Evolutionary conservation across 2,797 vertebrate genomes (phyloP).

Genomic region (Pempheris klunzingeri): DNA sequence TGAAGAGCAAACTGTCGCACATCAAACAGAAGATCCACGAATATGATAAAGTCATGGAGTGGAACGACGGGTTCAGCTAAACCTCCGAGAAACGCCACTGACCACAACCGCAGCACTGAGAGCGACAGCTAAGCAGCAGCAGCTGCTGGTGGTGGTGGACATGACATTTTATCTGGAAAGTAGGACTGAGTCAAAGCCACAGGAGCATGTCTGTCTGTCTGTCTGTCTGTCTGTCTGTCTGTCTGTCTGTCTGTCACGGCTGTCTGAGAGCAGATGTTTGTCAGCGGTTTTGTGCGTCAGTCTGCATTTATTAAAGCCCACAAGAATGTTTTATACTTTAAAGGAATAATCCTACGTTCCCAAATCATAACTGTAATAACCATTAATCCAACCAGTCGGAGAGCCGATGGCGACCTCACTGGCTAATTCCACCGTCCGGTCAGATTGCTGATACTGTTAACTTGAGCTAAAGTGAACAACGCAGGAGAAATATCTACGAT

Average conservation of each 20-base stretch:
- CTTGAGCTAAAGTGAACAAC: too few relatives aligned
- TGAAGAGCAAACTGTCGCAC: slow-evolving; percentile 97
- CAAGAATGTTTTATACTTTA: slow-evolving; percentile 15
- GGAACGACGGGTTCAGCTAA: slow-evolving; percentile 88
- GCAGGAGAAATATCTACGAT: too few relatives aligned
- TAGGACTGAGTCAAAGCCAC: not conserved
- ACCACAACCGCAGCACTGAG: not conserved
- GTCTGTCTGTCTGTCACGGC: too few relatives aligned
- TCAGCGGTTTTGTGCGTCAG: not conserved
- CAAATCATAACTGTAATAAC: too few relatives aligned
- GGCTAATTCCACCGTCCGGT: too few relatives aligned
- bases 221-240: too few relatives aligned
- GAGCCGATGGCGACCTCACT: too few relatives aligned
- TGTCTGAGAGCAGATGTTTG: not conserved
- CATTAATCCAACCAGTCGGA: too few relatives aligned
- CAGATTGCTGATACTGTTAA: too few relatives aligned
- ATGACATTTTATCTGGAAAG: not conserved
- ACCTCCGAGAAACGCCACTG: not conserved
- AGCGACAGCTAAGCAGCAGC: not conserved
- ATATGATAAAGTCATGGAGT: slow-evolving; percentile 96
- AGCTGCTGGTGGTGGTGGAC: not conserved
- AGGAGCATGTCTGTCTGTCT: not conserved
- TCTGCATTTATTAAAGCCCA: slow-evolving; percentile 9
- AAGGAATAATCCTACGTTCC: too few relatives aligned
- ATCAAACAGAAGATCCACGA: slow-evolving; percentile 98